A percentile compares a stretch with the other conserved stretches of the same genome.
Conservation (phyloP, 2,113 vertebrate genomes). For the Mesitornis unicolor region DNA sequence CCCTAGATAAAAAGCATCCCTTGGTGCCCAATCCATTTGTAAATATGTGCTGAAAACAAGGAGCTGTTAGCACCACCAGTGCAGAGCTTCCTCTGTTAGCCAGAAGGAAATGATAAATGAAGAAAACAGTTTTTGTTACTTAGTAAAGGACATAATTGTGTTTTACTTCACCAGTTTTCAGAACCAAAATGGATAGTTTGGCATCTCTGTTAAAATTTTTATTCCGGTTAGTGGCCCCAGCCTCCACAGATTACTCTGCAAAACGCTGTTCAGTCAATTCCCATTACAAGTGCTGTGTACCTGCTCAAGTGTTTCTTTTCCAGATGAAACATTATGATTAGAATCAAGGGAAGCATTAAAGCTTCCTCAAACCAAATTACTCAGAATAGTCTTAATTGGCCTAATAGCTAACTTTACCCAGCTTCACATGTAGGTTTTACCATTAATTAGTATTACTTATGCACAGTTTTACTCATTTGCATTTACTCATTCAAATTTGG, state of each 20-base stretch:
- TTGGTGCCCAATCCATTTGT: background rate
- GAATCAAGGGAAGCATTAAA: conserved; percentile 33
- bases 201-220: background rate
- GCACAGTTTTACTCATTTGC: background rate
- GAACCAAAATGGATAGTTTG: background rate
- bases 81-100: background rate
- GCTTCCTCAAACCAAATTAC: conserved; percentile 21
- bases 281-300: background rate
- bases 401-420: conserved; percentile 26
- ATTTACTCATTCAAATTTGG: background rate
- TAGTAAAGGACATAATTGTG: background rate
- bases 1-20: background rate
- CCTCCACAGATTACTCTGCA: background rate
- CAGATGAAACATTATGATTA: conserved; percentile 23
- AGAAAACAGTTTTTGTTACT: background rate
- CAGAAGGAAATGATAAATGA: background rate
- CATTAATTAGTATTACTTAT: conserved; percentile 23
- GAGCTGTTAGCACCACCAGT: background rate
- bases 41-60: background rate
- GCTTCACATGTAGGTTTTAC: conserved; percentile 11
- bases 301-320: background rate
- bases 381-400: conserved; percentile 22
- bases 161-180: background rate
- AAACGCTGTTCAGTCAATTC: background rate
- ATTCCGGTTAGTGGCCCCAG: background rate